Evolutionary conservation across 2,888 invertebrate genomes (phyloP).

Genomic region (Machimus rusticus): DNA sequence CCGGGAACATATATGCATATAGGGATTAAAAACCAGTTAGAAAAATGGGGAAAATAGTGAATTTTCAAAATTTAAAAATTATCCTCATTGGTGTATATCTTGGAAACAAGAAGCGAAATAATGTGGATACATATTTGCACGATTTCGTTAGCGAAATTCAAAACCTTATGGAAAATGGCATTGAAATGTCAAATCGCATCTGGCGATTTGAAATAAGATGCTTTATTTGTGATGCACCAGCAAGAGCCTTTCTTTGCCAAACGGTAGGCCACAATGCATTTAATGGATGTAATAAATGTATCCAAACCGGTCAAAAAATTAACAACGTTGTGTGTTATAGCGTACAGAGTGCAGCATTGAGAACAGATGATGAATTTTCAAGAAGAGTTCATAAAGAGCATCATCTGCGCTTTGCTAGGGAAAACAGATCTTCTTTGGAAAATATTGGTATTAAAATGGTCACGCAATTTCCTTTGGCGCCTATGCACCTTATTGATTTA

Average conservation of each 20-base stretch:
- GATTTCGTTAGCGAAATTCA: background rate
- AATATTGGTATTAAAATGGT: background rate
- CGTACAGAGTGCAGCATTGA: background rate
- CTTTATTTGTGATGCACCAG: background rate
- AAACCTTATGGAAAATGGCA: background rate
- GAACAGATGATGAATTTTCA: slow-evolving; percentile 5
- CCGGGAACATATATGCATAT: too few relatives aligned
- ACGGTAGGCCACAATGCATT: background rate
- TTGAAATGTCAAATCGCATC: background rate
- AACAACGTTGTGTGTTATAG: background rate
- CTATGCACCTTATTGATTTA: slow-evolving; percentile 34
- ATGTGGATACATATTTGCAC: background rate
- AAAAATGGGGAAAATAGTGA: slow-evolving; percentile 2
- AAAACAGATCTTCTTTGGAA: background rate
- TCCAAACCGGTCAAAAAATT: background rate
- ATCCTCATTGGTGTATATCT: background rate
- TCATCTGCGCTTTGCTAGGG: background rate
- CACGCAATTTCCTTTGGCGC: background rate
- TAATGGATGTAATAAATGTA: slow-evolving; percentile 9
- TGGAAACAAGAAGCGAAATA: background rate
- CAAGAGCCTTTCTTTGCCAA: background rate
- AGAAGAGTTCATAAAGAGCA: background rate
- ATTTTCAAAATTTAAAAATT: background rate
- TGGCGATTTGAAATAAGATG: background rate
- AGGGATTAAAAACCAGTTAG: too few relatives aligned